Evolutionary conservation across 2,797 vertebrate species (phyloP).

Genomic region (Schizothorax lantsangensis): DNA sequence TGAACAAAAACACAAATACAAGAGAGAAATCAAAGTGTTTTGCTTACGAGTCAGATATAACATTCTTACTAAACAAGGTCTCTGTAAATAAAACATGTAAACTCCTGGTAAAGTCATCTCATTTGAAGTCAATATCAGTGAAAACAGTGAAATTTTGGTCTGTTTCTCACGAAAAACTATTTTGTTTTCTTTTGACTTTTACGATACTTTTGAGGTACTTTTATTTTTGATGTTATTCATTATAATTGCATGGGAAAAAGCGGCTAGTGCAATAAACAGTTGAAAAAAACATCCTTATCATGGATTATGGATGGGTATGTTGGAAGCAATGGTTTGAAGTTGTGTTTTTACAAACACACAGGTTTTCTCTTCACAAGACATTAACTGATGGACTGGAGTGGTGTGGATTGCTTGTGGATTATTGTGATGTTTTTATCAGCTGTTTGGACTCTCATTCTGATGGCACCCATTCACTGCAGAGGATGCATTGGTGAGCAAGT

Average conservation of each 20-base stretch:
- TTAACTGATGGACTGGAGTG: background rate
- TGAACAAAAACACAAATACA: conserved; percentile 2
- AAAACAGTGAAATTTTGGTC: background rate
- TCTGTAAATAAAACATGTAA: conserved; percentile 1
- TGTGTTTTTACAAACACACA: background rate
- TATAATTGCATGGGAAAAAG: background rate
- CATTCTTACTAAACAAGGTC: background rate
- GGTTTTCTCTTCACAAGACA: background rate
- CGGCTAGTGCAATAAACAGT: background rate
- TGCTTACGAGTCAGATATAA: background rate
- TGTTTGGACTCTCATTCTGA: background rate
- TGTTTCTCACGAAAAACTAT: background rate
- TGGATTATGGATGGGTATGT: background rate
- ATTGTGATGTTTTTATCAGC: background rate
- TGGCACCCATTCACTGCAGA: background rate
- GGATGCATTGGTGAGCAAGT: background rate
- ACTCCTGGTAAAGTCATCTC: background rate
- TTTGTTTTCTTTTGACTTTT: background rate
- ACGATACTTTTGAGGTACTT: background rate
- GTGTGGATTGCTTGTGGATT: background rate
- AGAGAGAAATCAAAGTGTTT: conserved; percentile 38
- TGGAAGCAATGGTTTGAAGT: background rate
- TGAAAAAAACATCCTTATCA: background rate
- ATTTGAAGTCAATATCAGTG: background rate
- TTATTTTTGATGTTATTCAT: background rate